Base-by-base conservation (phyloP, 1,140 invertebrate genomes). In the Zophobas morio region DNA sequence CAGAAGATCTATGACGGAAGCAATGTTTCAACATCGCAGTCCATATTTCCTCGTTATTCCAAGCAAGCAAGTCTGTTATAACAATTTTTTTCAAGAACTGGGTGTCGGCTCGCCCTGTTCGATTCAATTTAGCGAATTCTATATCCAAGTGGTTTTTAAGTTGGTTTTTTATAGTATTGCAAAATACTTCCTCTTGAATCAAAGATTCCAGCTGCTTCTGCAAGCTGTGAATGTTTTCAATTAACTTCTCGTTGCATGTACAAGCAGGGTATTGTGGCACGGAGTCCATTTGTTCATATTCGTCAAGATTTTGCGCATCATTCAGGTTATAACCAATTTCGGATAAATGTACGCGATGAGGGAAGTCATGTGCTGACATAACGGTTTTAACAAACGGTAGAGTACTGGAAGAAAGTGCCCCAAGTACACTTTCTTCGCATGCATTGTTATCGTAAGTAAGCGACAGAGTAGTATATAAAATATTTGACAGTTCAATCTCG, bases 11-110 rank as follows among this genome's bases (percentile, higher is more conserved):
- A 54, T 85, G 80, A 40, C 72, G 72, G 78, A 86, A 86, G 34
- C 75, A 70, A 72, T 85, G 82, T 56, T 80, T 78, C 4, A 84
- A 66, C 37, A 86, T 82, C n/a, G 80, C 74, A 4, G 83, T 83
- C 0, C 73, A 63, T 1, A 79, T 49, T 32, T 81, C 8, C 66
- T 83, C 84, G 76, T 86, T 86, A 74, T 86, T 86, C 84, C 84
- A 86, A 0, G 84, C 83, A 34, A 85, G 53, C 8, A 86, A 34
- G 56, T 86, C 72, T 1, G 79, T 81, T 8, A 84, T 80, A 5
- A 74, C 33, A 1, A 82, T 39, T 70, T 81, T 81, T 54, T 74
- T 42, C 0, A 66, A 2, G 20, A 66, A 66, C 42, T 6, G 40
- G 0, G 60, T 79, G 20, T 56, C 70, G 6, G 39, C 2, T 54